Base-by-base conservation (phyloP, 2,888 invertebrate species). In the Vesta saturnalis region DNA sequence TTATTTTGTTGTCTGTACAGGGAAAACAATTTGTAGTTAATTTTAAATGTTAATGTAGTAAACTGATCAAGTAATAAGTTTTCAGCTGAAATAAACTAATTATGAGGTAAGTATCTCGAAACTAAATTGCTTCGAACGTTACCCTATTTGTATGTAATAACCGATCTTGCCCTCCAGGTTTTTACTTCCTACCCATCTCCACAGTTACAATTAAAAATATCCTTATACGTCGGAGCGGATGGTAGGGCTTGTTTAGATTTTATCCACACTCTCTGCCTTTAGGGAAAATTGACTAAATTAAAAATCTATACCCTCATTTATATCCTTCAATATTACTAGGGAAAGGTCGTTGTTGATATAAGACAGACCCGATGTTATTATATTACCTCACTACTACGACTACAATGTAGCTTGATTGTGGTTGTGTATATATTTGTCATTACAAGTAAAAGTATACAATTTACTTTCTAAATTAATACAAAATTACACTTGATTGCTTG, bases 301-400 rank as follows among this genome's bases (percentile, higher is more conserved):
- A 72, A 72, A 72, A 72, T 72, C 72, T 59, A 72, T 72, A 71
- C 66, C 64, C 68, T 55, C 63, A 66, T 69, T 63, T 63, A 64
- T 64, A 69, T 57, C 61, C 69, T 60, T 69, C 64, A 68, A 68
- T 59, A 62, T 63, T 67, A 62, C 62, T 55, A 43, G 58, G 19
- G 19, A 52, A 61, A 67, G 57, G 56, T 30, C 47, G 18, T 19
- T 62, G 67, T 67, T 67, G 57, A 63, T 54, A 62, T 18, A 67
- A 49, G 39, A 6, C 23, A 18, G 23, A 23, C 4, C 23, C 23
- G 23, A 8, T 1, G 39, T 39, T 39, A 39, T 39, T n/a, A n/a
- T n/a, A n/a, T n/a, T 39, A 39, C 39, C 1, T 39, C 39, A n/a
- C 39, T 39, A 39, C 39, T 39, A 39, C 3, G 39, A 39, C 8